phyloP scores from a whole-genome alignment of 1,140 invertebrate species.

The Plectrocnemia conspersa region DNA sequence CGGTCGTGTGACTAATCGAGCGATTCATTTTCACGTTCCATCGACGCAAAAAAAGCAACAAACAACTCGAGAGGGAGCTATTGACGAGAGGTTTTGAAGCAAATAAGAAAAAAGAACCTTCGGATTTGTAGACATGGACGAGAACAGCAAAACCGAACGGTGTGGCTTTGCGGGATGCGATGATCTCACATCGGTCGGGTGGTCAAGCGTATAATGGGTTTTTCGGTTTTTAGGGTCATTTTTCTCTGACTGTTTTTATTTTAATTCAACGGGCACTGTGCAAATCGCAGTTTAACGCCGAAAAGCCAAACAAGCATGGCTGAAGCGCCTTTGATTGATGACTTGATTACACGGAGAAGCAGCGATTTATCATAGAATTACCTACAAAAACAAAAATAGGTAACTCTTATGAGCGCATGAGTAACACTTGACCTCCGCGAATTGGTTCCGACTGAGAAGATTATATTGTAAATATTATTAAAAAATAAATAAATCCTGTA shows the following conservation, averaged over 20 bases:
- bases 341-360: slow-evolving; percentile 1
- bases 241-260: background rate
- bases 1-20: slow-evolving; percentile 3
- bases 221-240: background rate
- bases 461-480: too few species aligned
- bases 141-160: slow-evolving; percentile 7
- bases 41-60: background rate
- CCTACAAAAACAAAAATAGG: too few species aligned
- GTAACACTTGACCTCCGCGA: too few species aligned
- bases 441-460: too few species aligned
- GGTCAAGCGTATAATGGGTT: slow-evolving; percentile 20
- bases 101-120: too few species aligned
- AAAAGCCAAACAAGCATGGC: background rate
- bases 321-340: background rate
- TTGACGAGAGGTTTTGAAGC: background rate
- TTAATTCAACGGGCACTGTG: background rate
- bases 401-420: too few species aligned
- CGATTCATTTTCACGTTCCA: background rate
- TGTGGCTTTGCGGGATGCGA: slow-evolving; percentile 18
- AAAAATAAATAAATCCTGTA: too few species aligned
- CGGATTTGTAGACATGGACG: too few species aligned
- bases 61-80: background rate
- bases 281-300: too few species aligned
- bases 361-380: too few species aligned
- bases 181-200: slow-evolving; percentile 12